Evolutionary conservation across 2,797 vertebrate species (phyloP).

Genomic region (Etheostoma nigrum): DNA sequence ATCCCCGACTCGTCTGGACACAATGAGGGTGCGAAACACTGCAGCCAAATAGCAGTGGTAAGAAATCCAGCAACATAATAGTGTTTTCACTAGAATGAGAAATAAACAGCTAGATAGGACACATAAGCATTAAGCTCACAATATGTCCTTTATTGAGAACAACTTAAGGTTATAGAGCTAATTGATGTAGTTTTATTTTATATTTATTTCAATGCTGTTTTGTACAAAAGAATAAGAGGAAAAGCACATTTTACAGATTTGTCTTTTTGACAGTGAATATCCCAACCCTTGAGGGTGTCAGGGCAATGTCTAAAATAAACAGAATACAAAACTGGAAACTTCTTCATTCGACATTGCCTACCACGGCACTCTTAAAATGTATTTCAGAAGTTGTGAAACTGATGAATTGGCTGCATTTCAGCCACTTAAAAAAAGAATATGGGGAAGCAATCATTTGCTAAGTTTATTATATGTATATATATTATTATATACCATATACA

Average conservation of each 20-base stretch:
- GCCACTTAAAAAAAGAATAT: neutral
- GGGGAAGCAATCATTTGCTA: slow-evolving; percentile 1
- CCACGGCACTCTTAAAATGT: neutral
- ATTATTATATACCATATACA: too few relatives aligned
- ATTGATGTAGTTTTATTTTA: neutral
- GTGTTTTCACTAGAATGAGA: slow-evolving; percentile 7
- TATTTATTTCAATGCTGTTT: neutral
- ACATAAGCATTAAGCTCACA: neutral
- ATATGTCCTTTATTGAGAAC: neutral
- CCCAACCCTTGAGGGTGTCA: neutral
- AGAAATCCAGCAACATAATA: slow-evolving; percentile 14
- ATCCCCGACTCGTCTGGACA: slow-evolving; percentile 48
- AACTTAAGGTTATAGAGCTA: too few relatives aligned
- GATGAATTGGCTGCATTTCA: neutral
- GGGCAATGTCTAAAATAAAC: neutral
- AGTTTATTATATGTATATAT: neutral
- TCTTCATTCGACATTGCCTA: neutral
- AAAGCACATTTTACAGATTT: neutral
- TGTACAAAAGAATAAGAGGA: neutral
- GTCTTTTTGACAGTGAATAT: neutral
- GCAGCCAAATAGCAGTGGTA: neutral
- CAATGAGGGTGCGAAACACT: slow-evolving; percentile 16
- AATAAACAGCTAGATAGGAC: neutral
- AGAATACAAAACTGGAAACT: neutral
- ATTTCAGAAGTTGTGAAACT: neutral